phyloP scores from a whole-genome alignment of 64 coral and sea anemone species.

The Hydrozoanthus tunicans region DNA sequence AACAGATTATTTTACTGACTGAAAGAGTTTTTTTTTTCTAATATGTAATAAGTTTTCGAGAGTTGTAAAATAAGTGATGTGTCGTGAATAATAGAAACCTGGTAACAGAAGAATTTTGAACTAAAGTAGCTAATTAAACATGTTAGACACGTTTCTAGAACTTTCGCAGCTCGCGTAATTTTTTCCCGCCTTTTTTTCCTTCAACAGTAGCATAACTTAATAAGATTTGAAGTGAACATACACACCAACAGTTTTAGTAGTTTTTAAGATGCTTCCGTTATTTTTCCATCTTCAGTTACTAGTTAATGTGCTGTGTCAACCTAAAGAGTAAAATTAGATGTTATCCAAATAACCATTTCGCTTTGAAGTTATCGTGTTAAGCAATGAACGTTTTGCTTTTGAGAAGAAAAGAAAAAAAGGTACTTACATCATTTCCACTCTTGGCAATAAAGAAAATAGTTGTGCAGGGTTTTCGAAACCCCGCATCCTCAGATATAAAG shows the following conservation, averaged over 20 bases:
- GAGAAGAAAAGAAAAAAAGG: no score
- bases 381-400: neutral
- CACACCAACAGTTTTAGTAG: neutral
- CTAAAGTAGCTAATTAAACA: neutral
- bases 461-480: no score
- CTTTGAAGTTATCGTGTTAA: neutral
- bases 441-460: no score
- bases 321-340: neutral
- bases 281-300: no score
- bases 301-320: neutral
- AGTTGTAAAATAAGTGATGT: neutral
- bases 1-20: neutral
- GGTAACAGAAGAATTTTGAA: slow-evolving; percentile 1
- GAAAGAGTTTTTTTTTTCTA: neutral
- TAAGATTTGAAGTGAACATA: neutral
- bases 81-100: neutral
- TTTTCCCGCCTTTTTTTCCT: no score
- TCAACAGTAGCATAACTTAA: no score
- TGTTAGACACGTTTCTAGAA: no score
- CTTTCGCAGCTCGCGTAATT: no score
- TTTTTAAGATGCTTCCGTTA: no score
- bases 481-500: no score
- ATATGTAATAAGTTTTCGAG: neutral
- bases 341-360: neutral
- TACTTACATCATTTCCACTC: no score